phyloP scores from a whole-genome alignment of 2,888 invertebrate species.

The Blastobasis adustella region DNA sequence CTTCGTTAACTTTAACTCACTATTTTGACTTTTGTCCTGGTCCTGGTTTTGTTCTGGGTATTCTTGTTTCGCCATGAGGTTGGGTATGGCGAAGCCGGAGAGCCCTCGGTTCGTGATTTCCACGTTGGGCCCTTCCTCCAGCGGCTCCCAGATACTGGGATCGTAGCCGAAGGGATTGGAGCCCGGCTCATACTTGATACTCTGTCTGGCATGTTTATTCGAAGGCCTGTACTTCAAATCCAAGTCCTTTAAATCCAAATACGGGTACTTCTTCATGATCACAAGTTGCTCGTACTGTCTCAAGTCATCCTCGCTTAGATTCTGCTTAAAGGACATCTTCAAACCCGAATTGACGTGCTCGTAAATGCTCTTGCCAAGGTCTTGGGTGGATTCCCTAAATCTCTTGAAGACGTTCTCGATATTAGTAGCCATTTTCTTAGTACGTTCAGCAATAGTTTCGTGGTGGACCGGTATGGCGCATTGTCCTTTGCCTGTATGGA shows the following conservation, averaged over 20 bases:
- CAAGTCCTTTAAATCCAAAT: slow-evolving; percentile 52
- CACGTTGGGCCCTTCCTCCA: slow-evolving; percentile 44
- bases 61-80: no score
- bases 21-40: slow-evolving; percentile 9
- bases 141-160: slow-evolving; percentile 36
- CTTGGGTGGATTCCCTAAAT: slow-evolving; percentile 33
- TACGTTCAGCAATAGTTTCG: slow-evolving; percentile 22
- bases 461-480: slow-evolving; percentile 20
- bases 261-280: slow-evolving; percentile 65
- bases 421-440: slow-evolving; percentile 33
- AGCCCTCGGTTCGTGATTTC: slow-evolving; percentile 60
- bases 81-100: slow-evolving; percentile 56
- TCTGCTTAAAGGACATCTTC: slow-evolving; percentile 20
- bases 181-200: slow-evolving; percentile 27
- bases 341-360: slow-evolving; percentile 21
- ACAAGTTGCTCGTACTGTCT: slow-evolving; percentile 56
- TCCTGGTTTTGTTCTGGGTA: slow-evolving; percentile 18
- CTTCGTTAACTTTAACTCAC: slow-evolving; percentile 7
- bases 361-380: slow-evolving; percentile 23
- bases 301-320: slow-evolving; percentile 41
- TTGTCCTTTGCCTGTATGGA: no score
- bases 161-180: slow-evolving; percentile 28
- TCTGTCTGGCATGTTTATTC: slow-evolving; percentile 40
- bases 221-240: slow-evolving; percentile 42
- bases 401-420: slow-evolving; percentile 30